Base-by-base conservation (phyloP, 2,888 invertebrate genomes). In the Metallyticus violacea region DNA sequence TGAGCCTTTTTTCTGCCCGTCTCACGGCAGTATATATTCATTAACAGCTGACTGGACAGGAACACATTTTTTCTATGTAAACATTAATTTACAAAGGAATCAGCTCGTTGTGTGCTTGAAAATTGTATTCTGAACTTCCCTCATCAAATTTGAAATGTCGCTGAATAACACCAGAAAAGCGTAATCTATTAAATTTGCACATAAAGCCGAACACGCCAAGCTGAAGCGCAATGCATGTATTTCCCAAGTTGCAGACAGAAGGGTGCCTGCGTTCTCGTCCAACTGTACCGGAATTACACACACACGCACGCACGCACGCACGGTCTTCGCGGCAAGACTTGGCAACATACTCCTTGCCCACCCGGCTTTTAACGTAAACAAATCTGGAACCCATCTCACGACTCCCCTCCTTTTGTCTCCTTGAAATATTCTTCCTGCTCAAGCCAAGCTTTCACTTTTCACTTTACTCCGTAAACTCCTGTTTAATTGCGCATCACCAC, bases 311-410 rank as follows among this genome's bases (percentile, higher is more conserved):
- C 9, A 62, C 15, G 40, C 40, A 62, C n/a, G n/a, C n/a, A n/a
- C n/a, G n/a, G n/a, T n/a, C n/a, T n/a, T n/a, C n/a, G 81, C n/a
- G 81, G 77, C 86, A 85, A 87, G 86, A 87, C 87, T 87, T 87
- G 87, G 87, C 87, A 87, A 87, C 87, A 86, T 87, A 81, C 85
- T 84, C 86, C 87, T 62, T 62, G 86, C 87, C 87, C 87, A 87
- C 87, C 87, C 87, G 87, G 87, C 79, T 84, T 85, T 81, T 77
- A 81, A 85, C 86, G 81, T 87, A 87, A 87, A 87, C 87, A 87
- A 87, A 86, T 87, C 87, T 87, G 87, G 86, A 86, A 86, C 86
- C 86, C 86, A 86, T 86, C 86, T 86, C 82, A 30, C 25, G 62
- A 76, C 62, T 76, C 7, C 26, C 77, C 83, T 27, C 15, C 27